Evolutionary conservation across 2,113 vertebrate species (phyloP), one percentile per base, ranked within the genome.

Genomic region (Oryzias javanicus): DNA sequence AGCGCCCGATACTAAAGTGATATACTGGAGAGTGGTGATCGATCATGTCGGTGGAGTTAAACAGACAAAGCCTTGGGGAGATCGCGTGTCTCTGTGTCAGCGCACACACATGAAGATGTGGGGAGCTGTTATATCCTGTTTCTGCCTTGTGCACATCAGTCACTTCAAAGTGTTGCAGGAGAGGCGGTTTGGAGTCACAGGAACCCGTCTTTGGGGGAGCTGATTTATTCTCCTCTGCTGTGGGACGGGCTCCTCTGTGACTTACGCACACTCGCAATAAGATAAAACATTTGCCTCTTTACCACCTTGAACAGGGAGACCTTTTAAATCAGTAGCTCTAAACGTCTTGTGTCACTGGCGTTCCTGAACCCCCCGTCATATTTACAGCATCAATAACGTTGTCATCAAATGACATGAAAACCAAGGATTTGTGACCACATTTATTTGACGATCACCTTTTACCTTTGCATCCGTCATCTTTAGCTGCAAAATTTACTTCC

Each of bases 131-230:
- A 29, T 52, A 48, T 72, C 54, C 60, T 46, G 61, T 70, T 72
- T 49, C 49, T 69, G 56, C 44, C 4, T 14, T 1, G 22, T 46
- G 53, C 74, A 45, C 79, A 69, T 85, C 74, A 67, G 50, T 72
- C 68, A 68, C 60, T 82, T 84, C 65, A 81, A 79, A 84, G 58
- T 8, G 6, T 58, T 55, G 57, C 22, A 18, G 15, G 20, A 49
- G 55, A 56, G 49, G 64, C 48, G 13, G 71, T 73, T 66, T 46
- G 63, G 40, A 74, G 52, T 72, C 55, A n/a, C 5, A 42, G 46
- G 22, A 64, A 42, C 51, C 3, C 24, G 63, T 57, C 42, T 57
- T 59, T 41, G 55, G 22, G 24, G 54, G 41, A 17, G 44, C 44
- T 67, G 55, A 58, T 83, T 80, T 70, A 53, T 86, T 76, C 70